Conservation (phyloP, 2,797 vertebrate species). For the Garrulus glandarius region DNA sequence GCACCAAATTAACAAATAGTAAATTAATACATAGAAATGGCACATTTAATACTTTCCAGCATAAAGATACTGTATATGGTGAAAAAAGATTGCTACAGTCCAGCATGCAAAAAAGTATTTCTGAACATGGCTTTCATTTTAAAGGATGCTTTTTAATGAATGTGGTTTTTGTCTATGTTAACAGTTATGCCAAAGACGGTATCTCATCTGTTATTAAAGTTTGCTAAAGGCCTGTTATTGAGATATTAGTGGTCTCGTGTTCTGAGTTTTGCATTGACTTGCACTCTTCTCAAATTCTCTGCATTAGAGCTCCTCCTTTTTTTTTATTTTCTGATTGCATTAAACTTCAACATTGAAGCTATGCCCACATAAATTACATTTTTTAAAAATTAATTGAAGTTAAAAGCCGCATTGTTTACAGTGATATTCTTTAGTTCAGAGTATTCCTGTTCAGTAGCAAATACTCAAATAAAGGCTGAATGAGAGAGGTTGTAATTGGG, state of each 20-base stretch:
- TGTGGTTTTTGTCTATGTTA: background rate
- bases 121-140: background rate
- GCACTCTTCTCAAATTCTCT: background rate
- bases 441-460: background rate
- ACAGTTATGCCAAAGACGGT: background rate
- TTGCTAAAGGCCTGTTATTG: background rate
- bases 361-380: background rate
- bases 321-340: background rate
- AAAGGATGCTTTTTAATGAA: background rate
- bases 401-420: background rate
- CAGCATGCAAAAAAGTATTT: background rate
- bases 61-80: background rate
- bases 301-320: background rate
- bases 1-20: background rate
- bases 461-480: background rate
- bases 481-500: background rate
- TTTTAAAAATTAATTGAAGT: background rate
- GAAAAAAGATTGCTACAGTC: background rate
- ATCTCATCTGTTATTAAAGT: background rate
- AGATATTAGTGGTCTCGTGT: background rate
- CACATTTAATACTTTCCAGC: background rate
- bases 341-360: background rate
- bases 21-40: background rate
- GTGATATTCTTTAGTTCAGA: background rate
- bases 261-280: background rate